Evolutionary conservation across 2,113 vertebrate genomes (phyloP).

Genomic region (Caretta caretta): DNA sequence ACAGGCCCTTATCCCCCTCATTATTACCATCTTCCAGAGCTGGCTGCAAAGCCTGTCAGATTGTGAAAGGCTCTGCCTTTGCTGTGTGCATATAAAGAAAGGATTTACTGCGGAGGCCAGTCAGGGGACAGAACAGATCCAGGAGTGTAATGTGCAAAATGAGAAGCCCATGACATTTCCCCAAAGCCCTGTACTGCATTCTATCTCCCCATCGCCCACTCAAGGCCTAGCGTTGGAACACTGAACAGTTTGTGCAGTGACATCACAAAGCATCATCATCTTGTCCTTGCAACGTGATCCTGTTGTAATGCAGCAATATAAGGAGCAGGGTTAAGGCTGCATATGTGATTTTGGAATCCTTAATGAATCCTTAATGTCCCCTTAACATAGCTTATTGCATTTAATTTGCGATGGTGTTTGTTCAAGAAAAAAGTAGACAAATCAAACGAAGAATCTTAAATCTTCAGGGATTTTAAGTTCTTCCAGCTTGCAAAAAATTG

Average conservation of each 20-base stretch:
- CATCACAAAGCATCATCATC: neutral
- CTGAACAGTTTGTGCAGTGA: neutral
- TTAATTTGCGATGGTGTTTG: neutral
- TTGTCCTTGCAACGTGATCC: accelerated
- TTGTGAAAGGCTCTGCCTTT: neutral
- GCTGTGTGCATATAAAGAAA: neutral
- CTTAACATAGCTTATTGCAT: neutral
- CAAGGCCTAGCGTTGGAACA: accelerated
- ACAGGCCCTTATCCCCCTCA: slow-evolving; percentile 73
- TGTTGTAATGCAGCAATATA: neutral
- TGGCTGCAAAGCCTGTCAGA: neutral
- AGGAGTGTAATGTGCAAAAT: neutral
- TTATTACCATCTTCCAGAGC: slow-evolving; percentile 35
- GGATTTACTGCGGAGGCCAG: accelerated
- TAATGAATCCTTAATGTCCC: neutral
- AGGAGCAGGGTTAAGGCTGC: accelerated
- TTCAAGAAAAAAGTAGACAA: neutral
- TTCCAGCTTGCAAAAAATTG: neutral
- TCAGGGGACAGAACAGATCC: neutral
- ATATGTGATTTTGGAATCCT: neutral
- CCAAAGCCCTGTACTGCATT: accelerated
- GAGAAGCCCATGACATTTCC: accelerated
- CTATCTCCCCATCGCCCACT: accelerated
- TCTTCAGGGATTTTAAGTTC: neutral
- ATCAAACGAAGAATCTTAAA: neutral